Percentiles rank a stretch among this genome's conserved stretches.
Conservation (phyloP, 1,140 invertebrate species). For the Scylla paramamosain region DNA sequence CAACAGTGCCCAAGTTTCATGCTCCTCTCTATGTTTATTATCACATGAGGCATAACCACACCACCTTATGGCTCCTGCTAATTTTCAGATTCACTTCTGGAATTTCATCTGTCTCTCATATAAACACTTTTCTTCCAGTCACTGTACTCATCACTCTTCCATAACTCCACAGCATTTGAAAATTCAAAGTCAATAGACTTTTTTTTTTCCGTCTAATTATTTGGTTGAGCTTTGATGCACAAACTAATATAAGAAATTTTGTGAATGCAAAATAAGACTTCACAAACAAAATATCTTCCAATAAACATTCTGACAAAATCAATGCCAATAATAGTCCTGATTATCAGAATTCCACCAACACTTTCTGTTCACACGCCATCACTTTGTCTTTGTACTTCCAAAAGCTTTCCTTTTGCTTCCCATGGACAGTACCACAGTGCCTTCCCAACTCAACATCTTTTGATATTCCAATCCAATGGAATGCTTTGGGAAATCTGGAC, state of each 20-base stretch:
- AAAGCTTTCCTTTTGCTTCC: background rate
- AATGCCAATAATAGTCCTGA: slow-evolving; percentile 12
- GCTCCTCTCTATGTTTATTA: slow-evolving; percentile 65
- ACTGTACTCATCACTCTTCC: slow-evolving; percentile 29
- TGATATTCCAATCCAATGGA: slow-evolving; percentile 42
- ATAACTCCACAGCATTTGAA: background rate
- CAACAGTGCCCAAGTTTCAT: slow-evolving; percentile 61
- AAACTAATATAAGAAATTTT: slow-evolving; percentile 37
- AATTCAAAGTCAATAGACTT: background rate
- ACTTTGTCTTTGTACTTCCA: background rate
- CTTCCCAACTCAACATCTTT: slow-evolving; percentile 10
- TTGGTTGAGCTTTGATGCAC: slow-evolving; percentile 34
- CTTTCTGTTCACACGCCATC: background rate
- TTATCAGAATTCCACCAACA: background rate
- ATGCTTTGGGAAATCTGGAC: slow-evolving; percentile 29
- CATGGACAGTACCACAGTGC: background rate
- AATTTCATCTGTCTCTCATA: slow-evolving; percentile 49
- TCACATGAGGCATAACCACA: slow-evolving; percentile 74
- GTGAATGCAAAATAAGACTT: slow-evolving; percentile 28
- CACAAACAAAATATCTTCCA: background rate
- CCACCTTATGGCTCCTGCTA: slow-evolving; percentile 61
- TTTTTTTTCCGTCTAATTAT: slow-evolving; percentile 27
- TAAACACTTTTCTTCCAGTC: slow-evolving; percentile 47
- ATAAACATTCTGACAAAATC: background rate
- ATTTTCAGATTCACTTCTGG: slow-evolving; percentile 63